These are phyloP conservation scores for Mythimna loreyi DNA, from an alignment of 2,888 invertebrate genomes.

Conservation along the genomic window DNA sequence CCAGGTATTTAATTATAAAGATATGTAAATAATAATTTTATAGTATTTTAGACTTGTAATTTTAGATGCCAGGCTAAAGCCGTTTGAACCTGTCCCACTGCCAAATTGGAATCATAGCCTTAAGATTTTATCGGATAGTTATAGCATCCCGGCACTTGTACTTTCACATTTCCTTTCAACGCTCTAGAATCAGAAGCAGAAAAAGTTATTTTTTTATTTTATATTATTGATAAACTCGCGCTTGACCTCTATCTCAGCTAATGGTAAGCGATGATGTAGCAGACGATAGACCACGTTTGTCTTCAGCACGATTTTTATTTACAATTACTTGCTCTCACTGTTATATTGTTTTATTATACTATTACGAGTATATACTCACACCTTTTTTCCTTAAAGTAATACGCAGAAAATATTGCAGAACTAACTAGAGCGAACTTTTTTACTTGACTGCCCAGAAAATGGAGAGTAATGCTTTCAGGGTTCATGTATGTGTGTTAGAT, in stretches of 20 bases:
- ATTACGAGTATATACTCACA: not conserved
- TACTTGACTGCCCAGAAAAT: too few species aligned
- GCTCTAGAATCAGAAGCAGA: too few species aligned
- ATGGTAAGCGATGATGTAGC: too few species aligned
- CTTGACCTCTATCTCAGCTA: too few species aligned
- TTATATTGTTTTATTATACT: not conserved
- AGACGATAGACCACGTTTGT: too few species aligned
- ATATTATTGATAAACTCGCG: too few species aligned
- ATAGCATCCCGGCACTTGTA: not conserved
- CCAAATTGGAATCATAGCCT: slow-evolving; percentile 36
- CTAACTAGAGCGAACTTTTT: too few species aligned
- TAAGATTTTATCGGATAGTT: not conserved
- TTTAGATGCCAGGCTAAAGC: slow-evolving; percentile 27
- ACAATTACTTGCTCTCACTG: not conserved
- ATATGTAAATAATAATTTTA: slow-evolving; percentile 52
- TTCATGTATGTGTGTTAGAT: too few species aligned
- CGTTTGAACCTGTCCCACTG: slow-evolving; percentile 13
- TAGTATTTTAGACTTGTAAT: slow-evolving; percentile 32
- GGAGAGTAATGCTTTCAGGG: too few species aligned
- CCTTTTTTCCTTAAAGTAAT: too few species aligned
- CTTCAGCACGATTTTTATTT: not conserved
- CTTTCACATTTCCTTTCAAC: not conserved
- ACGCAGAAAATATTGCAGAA: too few species aligned
- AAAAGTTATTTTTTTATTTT: too few species aligned
- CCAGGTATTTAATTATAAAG: slow-evolving; percentile 34